Evolutionary conservation across 2,888 invertebrate species (phyloP), one percentile per base, ranked within the genome.

Genomic region (Lasioglossum leucozonium): DNA sequence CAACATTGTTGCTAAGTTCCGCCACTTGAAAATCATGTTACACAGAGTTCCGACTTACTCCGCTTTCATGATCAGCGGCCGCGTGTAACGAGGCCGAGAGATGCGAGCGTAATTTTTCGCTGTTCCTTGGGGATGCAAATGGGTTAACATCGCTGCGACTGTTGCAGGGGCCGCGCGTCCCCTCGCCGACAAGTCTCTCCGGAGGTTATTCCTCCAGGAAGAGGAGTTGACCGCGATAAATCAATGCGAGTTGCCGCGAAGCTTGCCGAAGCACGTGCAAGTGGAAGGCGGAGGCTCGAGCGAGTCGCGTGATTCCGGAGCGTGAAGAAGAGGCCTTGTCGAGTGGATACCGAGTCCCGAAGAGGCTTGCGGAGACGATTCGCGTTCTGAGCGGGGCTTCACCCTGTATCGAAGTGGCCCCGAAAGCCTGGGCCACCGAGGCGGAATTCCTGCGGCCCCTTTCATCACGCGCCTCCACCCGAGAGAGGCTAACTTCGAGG

Each of bases 311-410:
- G 72, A 65, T 82, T 81, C 65, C 82, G 26, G 78, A 87, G 86
- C 86, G 82, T 75, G 87, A 75, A 80, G 82, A 65, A 34, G 65
- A 65, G 65, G 79, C n/a, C 58, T 26, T 69, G 65, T 81, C 55
- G 86, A 88, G 88, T 87, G 86, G 86, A 88, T 88, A 86, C 62
- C 81, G 86, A 87, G 85, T 22, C 77, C 65, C 75, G 69, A 81
- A 85, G 77, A 75, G 82, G 67, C 40, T 58, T 3, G 58, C 58
- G 26, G 58, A 58, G 58, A 58, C 26, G 58, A 58, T 58, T 58
- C 58, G 26, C 58, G 58, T 58, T 58, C 58, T 26, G 58, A 58
- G n/a, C 58, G 26, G 47, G 26, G 58, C 26, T 26, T 58, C 26
- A 26, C 5, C 5, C 58, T 58, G 26, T 26, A 26, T 58, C 58